Evolutionary conservation across 1,140 invertebrate species (phyloP).

Genomic region (Littorina saxatilis): DNA sequence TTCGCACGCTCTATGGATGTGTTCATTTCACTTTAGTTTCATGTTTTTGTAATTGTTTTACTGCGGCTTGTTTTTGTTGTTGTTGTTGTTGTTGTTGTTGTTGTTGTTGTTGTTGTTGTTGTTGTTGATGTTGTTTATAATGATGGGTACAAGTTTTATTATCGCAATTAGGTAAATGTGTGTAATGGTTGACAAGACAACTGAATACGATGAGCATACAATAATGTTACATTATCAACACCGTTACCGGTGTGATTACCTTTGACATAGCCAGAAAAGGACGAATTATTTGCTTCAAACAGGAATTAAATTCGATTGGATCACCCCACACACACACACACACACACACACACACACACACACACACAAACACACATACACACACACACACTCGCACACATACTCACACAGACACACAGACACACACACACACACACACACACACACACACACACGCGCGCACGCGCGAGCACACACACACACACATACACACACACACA

Average conservation of each 20-base stretch:
- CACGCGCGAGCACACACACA: too few species aligned
- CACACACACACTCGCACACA: neutral
- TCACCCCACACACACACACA: neutral
- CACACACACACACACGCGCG: neutral
- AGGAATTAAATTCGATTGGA: neutral
- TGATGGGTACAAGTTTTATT: too few species aligned
- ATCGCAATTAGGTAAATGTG: too few species aligned
- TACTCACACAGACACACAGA: neutral
- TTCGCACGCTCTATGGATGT: too few species aligned
- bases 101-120: neutral
- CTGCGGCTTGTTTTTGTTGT: neutral
- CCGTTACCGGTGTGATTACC: too few species aligned
- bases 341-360: too few species aligned
- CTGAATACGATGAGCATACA: too few species aligned
- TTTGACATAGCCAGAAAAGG: too few species aligned
- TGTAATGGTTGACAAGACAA: too few species aligned
- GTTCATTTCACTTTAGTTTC: neutral
- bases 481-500: neutral
- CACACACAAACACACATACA: neutral
- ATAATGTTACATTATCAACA: too few species aligned
- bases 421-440: slow-evolving; percentile 9
- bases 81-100: neutral
- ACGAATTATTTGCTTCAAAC: neutral
- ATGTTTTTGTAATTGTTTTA: neutral
- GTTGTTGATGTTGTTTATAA: neutral